Evolutionary conservation across 2,113 vertebrate genomes (phyloP).

Genomic region (Bothrops jararaca): DNA sequence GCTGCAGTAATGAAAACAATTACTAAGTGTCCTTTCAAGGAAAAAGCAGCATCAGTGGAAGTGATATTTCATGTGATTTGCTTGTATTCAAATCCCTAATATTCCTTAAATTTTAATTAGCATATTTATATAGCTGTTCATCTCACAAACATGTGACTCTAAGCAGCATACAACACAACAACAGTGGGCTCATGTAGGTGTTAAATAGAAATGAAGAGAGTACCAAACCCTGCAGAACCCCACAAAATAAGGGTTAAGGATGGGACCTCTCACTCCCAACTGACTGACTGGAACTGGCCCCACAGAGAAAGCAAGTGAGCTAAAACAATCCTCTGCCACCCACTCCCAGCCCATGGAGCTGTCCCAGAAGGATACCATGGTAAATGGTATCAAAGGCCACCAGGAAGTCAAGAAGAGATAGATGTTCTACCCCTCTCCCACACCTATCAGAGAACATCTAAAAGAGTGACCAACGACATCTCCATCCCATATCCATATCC

Average conservation of each 20-base stretch:
- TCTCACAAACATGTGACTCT: background rate
- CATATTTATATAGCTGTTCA: background rate
- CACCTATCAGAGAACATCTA: background rate
- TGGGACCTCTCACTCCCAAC: background rate
- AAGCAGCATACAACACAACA: background rate
- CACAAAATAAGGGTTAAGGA: background rate
- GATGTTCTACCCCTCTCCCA: background rate
- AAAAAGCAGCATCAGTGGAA: background rate
- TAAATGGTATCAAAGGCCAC: background rate
- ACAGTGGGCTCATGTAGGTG: background rate
- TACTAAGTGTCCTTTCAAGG: background rate
- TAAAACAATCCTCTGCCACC: background rate
- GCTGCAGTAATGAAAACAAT: background rate
- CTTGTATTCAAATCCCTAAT: background rate
- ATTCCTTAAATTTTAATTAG: background rate
- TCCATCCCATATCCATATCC: background rate
- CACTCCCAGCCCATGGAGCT: background rate
- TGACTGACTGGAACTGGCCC: background rate
- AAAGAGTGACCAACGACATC: background rate
- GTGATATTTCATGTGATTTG: background rate
- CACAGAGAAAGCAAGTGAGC: background rate
- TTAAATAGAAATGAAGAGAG: background rate
- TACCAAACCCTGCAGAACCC: background rate
- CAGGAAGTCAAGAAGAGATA: background rate
- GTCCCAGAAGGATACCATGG: background rate